A percentile compares a stretch with the other conserved stretches of the same genome.
phyloP scores from a whole-genome alignment of 2,888 invertebrate genomes.

The Sesamia inferens region DNA sequence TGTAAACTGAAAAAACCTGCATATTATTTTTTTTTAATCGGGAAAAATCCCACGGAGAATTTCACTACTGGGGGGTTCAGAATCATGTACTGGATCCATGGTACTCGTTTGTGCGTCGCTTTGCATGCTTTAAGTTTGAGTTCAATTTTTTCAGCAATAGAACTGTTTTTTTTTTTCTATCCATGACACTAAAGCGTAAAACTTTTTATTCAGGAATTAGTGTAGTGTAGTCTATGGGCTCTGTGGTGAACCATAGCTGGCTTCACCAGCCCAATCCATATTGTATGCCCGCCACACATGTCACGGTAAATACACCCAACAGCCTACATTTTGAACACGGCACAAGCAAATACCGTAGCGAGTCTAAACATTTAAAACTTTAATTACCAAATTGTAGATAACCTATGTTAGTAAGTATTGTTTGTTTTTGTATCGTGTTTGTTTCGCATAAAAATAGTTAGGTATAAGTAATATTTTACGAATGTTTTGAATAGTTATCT shows the following conservation, averaged over 20 bases:
- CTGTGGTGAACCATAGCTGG: not conserved
- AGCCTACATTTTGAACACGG: constrained; percentile 29
- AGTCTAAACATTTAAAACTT: constrained; percentile 18
- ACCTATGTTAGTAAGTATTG: not conserved
- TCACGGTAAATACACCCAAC: constrained; percentile 20
- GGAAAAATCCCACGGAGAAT: too few relatives aligned
- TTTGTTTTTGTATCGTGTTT: constrained; percentile 21
- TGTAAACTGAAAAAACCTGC: too few relatives aligned
- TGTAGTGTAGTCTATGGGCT: not conserved
- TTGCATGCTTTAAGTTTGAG: too few relatives aligned
- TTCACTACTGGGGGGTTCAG: too few relatives aligned
- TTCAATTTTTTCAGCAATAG: too few relatives aligned
- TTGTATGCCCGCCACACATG: constrained; percentile 33
- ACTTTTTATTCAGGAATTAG: not conserved
- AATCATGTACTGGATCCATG: too few relatives aligned
- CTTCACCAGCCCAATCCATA: constrained; percentile 22
- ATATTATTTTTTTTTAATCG: too few relatives aligned
- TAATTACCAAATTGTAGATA: constrained; percentile 26
- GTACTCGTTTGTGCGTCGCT: too few relatives aligned
- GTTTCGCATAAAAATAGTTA: constrained; percentile 12
- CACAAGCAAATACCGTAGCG: constrained; percentile 29
- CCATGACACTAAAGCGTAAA: not conserved
- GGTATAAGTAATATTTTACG: not conserved
- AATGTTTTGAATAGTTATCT: not conserved
- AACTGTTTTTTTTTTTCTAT: not conserved